phyloP scores from a whole-genome alignment of 1,140 invertebrate species.

The Aleiodes sp. region DNA sequence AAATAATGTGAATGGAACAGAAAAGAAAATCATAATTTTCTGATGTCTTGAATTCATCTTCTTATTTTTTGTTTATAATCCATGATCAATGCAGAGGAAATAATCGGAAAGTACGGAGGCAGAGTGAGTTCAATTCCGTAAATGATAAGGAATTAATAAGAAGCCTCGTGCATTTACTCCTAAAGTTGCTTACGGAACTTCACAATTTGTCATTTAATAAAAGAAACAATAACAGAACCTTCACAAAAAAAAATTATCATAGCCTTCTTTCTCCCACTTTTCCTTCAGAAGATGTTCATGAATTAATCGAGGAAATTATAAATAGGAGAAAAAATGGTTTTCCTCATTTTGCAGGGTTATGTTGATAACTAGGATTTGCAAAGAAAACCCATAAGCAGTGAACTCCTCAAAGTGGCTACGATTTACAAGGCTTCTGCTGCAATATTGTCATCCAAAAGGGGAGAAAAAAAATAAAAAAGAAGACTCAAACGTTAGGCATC shows the following conservation, averaged over 20 bases:
- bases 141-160: background rate
- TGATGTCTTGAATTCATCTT: slow-evolving; percentile 15
- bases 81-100: slow-evolving; percentile 24
- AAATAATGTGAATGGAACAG: slow-evolving; percentile 53
- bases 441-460: slow-evolving; percentile 3
- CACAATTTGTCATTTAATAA: too few species aligned
- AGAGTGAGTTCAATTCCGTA: too few species aligned
- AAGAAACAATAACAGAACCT: background rate
- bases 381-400: background rate
- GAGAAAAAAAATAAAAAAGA: slow-evolving; percentile 9
- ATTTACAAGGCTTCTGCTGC: background rate
- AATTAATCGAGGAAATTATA: too few species aligned
- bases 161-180: slow-evolving; percentile 5
- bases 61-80: too few species aligned
- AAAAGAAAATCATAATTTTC: slow-evolving; percentile 43
- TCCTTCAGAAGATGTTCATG: too few species aligned
- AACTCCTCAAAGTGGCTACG: background rate
- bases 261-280: too few species aligned
- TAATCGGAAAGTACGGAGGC: background rate
- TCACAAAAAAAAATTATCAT: background rate
- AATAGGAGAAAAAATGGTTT: background rate
- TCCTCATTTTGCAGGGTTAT: background rate
- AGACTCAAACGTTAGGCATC: background rate
- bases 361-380: background rate
- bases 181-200: too few species aligned